phyloP scores from a whole-genome alignment of 2,888 invertebrate genomes.

The Lathronympha strigana region DNA sequence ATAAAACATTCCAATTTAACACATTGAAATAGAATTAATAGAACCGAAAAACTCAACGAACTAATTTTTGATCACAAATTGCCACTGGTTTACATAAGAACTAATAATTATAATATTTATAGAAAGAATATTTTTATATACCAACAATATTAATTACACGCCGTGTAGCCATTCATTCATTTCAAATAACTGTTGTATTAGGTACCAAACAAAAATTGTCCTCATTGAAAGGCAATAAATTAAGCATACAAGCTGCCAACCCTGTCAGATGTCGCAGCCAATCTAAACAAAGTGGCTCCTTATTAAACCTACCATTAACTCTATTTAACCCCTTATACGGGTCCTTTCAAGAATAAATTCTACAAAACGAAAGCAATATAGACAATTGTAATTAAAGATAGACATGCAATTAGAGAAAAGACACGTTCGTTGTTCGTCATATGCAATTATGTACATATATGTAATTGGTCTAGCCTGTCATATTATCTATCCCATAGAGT shows the following conservation, averaged over 20 bases:
- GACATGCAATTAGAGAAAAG: conserved; percentile 40
- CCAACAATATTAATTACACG: too few species aligned
- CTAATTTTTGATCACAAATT: too few species aligned
- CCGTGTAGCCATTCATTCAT: too few species aligned
- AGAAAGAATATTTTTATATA: too few species aligned
- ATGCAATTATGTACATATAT: too few species aligned
- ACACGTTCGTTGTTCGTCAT: conserved; percentile 41
- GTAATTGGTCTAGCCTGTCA: conserved; percentile 22
- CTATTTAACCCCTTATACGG: conserved; percentile 61
- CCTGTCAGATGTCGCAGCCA: conserved; percentile 46
- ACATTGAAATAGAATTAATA: too few species aligned
- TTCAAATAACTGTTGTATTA: too few species aligned
- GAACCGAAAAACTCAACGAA: too few species aligned
- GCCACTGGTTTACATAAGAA: too few species aligned
- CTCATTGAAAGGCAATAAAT: background rate
- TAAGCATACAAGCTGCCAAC: conserved; percentile 2
- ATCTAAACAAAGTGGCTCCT: conserved; percentile 70
- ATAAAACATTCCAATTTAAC: too few species aligned
- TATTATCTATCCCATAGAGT: too few species aligned
- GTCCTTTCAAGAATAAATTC: conserved; percentile 54
- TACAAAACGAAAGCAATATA: conserved; percentile 47
- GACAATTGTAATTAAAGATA: conserved; percentile 52
- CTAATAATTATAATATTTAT: too few species aligned
- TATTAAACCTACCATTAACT: conserved; percentile 66
- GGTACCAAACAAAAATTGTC: background rate